Evolutionary conservation across 2,797 vertebrate species (phyloP), one percentile per base, ranked within the genome.

Genomic region (Mus caroli): DNA sequence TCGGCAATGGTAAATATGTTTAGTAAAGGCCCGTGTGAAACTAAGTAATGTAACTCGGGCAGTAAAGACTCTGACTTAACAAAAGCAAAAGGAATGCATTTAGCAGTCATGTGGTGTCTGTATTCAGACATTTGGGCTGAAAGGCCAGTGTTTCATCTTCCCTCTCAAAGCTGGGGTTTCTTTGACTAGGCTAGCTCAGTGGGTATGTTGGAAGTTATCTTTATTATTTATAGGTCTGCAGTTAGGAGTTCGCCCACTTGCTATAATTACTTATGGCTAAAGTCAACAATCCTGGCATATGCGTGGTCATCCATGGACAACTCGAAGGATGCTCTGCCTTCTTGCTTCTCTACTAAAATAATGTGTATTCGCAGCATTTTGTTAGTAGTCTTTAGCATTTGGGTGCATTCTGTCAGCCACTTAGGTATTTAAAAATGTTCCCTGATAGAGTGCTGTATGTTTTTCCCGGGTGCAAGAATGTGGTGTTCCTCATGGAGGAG

Each of bases 1-100:
- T 87, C 26, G n/a, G 82, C 34, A n/a, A 69, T 86, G 37, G 34
- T 77, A 80, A 87, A 87, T 67, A 40, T 3, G 52, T 52, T 88
- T 54, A 28, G 20, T 85, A 83, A 91, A 97, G 92, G 19, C 40
- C 24, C 69, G 12, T 26, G 6, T 67, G 34, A 31, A 91, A 26
- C 46, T 14, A 87, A 83, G 60, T 22, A 19, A 37, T 58, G 56
- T 80, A 84, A 80, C 75, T 78, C 86, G 58, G 19, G 43, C 60
- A 58, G 50, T 40, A 62, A 40, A 93, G 22, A 73, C 62, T 56
- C 69, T 79, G 87, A 89, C 77, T 12, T 6, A 82, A 40, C 17
- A 94, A 90, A 93, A 85, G 37, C 24, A 78, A 79, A 95, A 95
- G 14, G 54, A 79, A 95, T 34, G 2, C 28, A 71, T 71, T 95